Base-by-base conservation (phyloP, 2,113 vertebrate species). In the Callionymus lyra region DNA sequence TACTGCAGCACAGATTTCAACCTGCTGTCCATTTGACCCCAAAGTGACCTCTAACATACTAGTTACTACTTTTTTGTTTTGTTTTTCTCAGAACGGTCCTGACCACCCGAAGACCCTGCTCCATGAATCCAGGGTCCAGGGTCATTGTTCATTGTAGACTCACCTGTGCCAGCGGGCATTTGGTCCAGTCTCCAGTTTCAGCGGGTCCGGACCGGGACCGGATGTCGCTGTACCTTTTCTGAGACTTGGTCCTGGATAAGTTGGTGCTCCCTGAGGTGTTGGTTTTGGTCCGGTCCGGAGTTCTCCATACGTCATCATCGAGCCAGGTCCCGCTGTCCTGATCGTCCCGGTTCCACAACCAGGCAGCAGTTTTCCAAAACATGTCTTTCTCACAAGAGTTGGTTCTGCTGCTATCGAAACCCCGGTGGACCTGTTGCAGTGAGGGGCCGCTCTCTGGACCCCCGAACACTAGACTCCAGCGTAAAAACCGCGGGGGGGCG, bases 291-390 rank as follows among this genome's bases (percentile, higher is more conserved):
- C 0, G 51, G 33, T 73, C 68, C 0, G 56, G 65, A 40, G 59
- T 63, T 40, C 19, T 68, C 37, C 70, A 45, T 17, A 57, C 49
- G 6, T 74, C 68, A 9, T 55, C 57, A 53, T 68, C 38, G 1
- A 81, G 71, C 3, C 75, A 53, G 68, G 40, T 70, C 59, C 68
- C 65, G 38, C 18, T 71, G 32, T 69, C 72, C 51, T 74, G 62
- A 54, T 69, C 56, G 42, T 66, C 61, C 16, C 52, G 2, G 0
- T 44, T 44, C 67, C 72, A 81, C 0, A 59, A 73, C 76, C 71
- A 77, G 1, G 50, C 51, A 0, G 43, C 36, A 40, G 49, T 70
- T 46, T 60, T 79, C 79, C 79, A 82, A 63, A 82, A 82, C 79
- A 82, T 82, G 2, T 10, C 34, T 16, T 17, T 40, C 33, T 27